Evolutionary conservation across 2,797 vertebrate genomes (phyloP).

Genomic region (Schizopygopsis pylzovi): DNA sequence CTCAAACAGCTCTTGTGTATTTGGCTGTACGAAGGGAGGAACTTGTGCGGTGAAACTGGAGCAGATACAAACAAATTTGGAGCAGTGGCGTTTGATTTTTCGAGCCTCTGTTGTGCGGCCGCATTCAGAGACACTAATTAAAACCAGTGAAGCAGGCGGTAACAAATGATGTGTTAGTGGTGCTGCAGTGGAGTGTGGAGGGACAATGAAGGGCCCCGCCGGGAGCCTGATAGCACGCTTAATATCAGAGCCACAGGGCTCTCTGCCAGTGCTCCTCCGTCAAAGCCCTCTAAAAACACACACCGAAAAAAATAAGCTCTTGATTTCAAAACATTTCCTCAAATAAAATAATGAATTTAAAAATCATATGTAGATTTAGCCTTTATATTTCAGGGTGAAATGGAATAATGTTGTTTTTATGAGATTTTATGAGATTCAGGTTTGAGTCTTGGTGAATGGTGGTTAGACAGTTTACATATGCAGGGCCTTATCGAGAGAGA

Average conservation of each 20-base stretch:
- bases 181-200: slow-evolving; percentile 81
- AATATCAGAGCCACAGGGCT: slow-evolving; percentile 45
- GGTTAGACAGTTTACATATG: too few relatives aligned
- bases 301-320: too few relatives aligned
- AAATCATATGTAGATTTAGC: too few relatives aligned
- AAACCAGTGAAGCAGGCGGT: slow-evolving; percentile 77
- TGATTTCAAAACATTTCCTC: not conserved
- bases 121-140: slow-evolving; percentile 84
- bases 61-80: slow-evolving; percentile 34
- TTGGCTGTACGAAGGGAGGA: slow-evolving; percentile 18
- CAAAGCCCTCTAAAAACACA: not conserved
- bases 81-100: slow-evolving; percentile 37
- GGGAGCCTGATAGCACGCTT: slow-evolving; percentile 74
- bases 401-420: not conserved
- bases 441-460: not conserved
- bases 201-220: slow-evolving; percentile 82
- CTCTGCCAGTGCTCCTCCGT: slow-evolving; percentile 23
- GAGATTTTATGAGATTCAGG: not conserved
- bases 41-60: slow-evolving; percentile 17
- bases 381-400: not conserved
- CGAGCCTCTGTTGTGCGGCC: slow-evolving; percentile 47
- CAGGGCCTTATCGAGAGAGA: too few relatives aligned
- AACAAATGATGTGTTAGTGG: slow-evolving; percentile 86
- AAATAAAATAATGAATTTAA: not conserved
- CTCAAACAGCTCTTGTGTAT: slow-evolving; percentile 10